These are phyloP conservation scores for Dolichallabes microphthalmus DNA, from an alignment of 2,113 vertebrate species.

Conservation along the genomic window DNA sequence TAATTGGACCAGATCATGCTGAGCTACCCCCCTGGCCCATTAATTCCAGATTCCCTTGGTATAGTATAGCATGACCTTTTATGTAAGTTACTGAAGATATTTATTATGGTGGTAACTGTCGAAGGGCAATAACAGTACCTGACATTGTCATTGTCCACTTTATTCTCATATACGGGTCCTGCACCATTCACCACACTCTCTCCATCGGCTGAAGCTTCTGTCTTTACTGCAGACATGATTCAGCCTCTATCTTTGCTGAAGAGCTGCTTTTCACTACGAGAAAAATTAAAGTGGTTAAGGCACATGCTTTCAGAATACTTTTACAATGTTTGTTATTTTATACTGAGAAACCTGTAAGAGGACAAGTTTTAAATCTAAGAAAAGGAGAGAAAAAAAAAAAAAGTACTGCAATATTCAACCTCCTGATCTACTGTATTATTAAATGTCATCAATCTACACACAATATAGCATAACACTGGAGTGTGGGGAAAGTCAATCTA, in stretches of 20 bases:
- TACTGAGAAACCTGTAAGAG: background rate
- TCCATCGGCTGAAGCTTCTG: conserved; percentile 56
- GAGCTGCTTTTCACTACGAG: background rate
- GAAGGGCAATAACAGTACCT: conserved; percentile 54
- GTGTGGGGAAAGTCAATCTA: background rate
- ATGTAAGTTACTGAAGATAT: background rate
- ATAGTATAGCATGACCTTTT: background rate
- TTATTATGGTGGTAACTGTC: background rate
- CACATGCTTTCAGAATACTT: background rate
- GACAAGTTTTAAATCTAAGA: background rate
- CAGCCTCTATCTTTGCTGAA: conserved; percentile 1
- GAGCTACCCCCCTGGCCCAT: no score
- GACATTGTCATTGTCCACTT: conserved; percentile 47
- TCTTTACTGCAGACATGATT: conserved; percentile 57
- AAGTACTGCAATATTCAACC: background rate
- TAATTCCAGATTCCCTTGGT: background rate
- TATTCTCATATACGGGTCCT: conserved; percentile 53
- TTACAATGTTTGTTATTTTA: background rate
- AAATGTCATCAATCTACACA: background rate
- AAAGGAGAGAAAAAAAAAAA: background rate
- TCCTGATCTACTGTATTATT: background rate
- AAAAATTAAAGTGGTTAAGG: background rate
- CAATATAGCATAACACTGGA: background rate
- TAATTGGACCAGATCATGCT: background rate
- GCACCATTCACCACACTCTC: conserved; percentile 57